A percentile compares a stretch with the other conserved stretches of the same genome.
phyloP scores from a whole-genome alignment of 2,888 invertebrate species.

The Phanerotoma sp. region DNA sequence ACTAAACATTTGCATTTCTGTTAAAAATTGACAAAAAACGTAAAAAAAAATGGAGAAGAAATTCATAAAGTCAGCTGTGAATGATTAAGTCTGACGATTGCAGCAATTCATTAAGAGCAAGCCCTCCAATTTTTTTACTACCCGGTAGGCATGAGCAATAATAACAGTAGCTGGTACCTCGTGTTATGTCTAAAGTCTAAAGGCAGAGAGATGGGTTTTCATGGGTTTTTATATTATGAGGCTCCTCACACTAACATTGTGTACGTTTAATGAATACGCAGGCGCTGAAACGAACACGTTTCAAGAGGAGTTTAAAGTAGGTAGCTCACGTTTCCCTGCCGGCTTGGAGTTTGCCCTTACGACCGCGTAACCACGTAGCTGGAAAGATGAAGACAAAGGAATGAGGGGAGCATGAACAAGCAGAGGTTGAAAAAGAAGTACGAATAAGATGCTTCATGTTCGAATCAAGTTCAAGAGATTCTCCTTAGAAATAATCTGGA shows the following conservation, averaged over 20 bases:
- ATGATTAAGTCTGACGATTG: too few relatives aligned
- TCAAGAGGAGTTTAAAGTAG: constrained; percentile 5
- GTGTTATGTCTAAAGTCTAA: too few relatives aligned
- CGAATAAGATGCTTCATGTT: constrained; percentile 1
- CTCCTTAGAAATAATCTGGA: not conserved
- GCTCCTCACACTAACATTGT: too few relatives aligned
- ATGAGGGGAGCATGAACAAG: constrained; percentile 13
- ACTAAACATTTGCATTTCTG: too few relatives aligned
- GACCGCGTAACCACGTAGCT: constrained; percentile 31
- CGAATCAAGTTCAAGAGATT: constrained; percentile 7
- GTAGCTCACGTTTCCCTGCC: constrained; percentile 6
- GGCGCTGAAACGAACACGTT: constrained; percentile 8
- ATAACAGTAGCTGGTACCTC: too few relatives aligned
- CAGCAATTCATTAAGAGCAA: not conserved
- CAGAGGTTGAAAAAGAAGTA: constrained; percentile 4
- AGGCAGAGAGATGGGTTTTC: not conserved
- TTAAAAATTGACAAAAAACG: too few relatives aligned
- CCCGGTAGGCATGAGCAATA: too few relatives aligned
- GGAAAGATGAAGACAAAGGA: constrained; percentile 9
- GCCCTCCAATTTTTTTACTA: not conserved
- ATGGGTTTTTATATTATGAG: too few relatives aligned
- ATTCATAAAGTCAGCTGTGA: not conserved
- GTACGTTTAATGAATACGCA: not conserved
- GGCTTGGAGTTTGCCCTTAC: constrained; percentile 9
- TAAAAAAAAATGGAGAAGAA: too few relatives aligned